A percentile compares a stretch with the other conserved stretches of the same genome.
Conservation (phyloP, 2,888 invertebrate genomes). For the Scaeva pyrastri region DNA sequence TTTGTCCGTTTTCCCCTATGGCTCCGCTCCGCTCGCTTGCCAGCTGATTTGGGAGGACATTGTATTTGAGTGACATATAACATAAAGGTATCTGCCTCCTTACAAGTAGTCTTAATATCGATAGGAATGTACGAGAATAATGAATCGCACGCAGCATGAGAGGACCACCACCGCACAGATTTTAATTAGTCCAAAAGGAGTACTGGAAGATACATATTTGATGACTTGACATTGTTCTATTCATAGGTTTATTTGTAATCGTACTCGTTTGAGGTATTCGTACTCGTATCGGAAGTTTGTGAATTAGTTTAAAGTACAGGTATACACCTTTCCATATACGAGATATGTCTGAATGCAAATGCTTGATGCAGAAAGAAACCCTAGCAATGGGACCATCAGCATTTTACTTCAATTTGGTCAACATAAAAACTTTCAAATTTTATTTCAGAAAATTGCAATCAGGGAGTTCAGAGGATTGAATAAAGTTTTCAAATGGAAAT, state of each 20-base stretch:
- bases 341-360: slow-evolving; percentile 37
- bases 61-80: slow-evolving; percentile 73
- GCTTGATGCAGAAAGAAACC: neutral
- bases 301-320: slow-evolving; percentile 65
- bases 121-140: slow-evolving; percentile 21
- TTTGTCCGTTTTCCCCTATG: neutral
- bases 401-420: slow-evolving; percentile 53
- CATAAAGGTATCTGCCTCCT: slow-evolving; percentile 68
- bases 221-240: slow-evolving; percentile 66
- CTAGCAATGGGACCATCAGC: slow-evolving; percentile 26
- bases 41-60: slow-evolving; percentile 47
- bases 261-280: neutral
- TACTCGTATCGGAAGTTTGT: slow-evolving; percentile 18
- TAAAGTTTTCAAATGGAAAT: slow-evolving; percentile 8
- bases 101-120: slow-evolving; percentile 50
- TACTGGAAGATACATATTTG: slow-evolving; percentile 45
- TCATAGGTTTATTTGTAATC: too few species aligned
- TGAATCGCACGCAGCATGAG: slow-evolving; percentile 6
- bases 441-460: slow-evolving; percentile 68
- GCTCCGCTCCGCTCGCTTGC: neutral
- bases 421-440: slow-evolving; percentile 67
- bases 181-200: slow-evolving; percentile 65
- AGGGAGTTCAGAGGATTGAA: slow-evolving; percentile 28
- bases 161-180: slow-evolving; percentile 23
- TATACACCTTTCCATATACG: neutral